These are phyloP conservation scores for Pasiphila rectangulata DNA, from an alignment of 2,888 invertebrate genomes.

Conservation along the genomic window DNA sequence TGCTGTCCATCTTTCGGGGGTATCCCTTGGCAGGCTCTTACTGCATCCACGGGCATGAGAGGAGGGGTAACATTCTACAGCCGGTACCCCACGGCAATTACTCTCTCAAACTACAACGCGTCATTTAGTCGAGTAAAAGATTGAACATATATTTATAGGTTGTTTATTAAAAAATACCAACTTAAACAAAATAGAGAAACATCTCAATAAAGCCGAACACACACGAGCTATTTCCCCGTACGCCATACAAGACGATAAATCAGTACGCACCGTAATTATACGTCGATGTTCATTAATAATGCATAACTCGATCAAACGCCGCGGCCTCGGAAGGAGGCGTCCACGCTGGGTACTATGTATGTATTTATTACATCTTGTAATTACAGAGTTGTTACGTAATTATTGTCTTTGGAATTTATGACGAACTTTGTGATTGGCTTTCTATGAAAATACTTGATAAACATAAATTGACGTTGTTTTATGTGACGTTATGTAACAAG, in stretches of 20 bases:
- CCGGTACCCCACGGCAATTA: no score
- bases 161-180: not conserved
- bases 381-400: slow-evolving; percentile 22
- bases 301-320: slow-evolving; percentile 76
- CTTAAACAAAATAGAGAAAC: slow-evolving; percentile 9
- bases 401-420: slow-evolving; percentile 15
- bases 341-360: slow-evolving; percentile 33
- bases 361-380: slow-evolving; percentile 4
- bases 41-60: no score
- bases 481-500: no score
- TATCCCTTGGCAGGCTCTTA: no score
- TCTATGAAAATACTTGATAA: not conserved
- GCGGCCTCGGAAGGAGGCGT: slow-evolving; percentile 34
- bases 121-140: no score
- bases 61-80: no score
- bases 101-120: no score
- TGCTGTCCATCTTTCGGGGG: no score
- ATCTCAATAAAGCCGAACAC: slow-evolving; percentile 34
- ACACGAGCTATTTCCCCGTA: slow-evolving; percentile 32
- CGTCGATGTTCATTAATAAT: slow-evolving; percentile 73
- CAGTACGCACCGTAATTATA: slow-evolving; percentile 68
- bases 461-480: no score
- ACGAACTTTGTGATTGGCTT: not conserved
- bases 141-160: no score
- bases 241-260: slow-evolving; percentile 50